Evolutionary conservation across 2,113 vertebrate species (phyloP), one percentile per base, ranked within the genome.

Genomic region (Spea bombifrons): DNA sequence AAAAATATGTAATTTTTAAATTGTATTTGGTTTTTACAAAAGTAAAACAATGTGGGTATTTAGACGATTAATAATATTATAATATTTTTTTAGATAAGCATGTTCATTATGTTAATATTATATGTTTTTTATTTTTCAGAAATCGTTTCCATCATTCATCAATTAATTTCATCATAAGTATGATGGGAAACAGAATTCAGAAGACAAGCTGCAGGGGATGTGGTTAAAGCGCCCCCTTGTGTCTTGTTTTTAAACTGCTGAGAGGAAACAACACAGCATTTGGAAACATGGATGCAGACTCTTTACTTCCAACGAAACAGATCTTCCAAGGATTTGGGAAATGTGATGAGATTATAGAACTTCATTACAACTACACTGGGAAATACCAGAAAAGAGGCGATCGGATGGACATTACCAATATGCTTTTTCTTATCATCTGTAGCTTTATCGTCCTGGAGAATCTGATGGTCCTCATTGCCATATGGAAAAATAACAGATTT

Each of bases 401-500:
- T 65, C 78, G 69, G 2, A 55, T 91, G 83, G 88, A 89, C 55
- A 44, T 90, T 48, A 88, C 94, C 50, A 92, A 88, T 7, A 71
- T 90, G 1, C 86, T 91, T 10, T 94, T 95, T 86, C 86, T 98
- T n/a, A 75, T 95, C 57, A 82, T 98, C 4, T 97, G 96, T 87
- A 90, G 94, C 88, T 93, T 96, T 82, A 98, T 99, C 52, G 90
- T 98, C 59, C 78, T 98, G 86, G 97, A 99, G 90, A 99, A 99
- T 86, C 81, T 98, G 78, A 93, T 96, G 78, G 96, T 99, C 8
- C 85, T 99, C 82, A 88, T 96, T 17, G 96, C 94, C 81, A 96
- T 99, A 86, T 98, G 96, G 95, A 95, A 93, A 83, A 99, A 97
- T 86, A 94, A 96, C 77, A 90, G 89, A 77, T 96, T 99, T 83